Evolutionary conservation across 2,113 vertebrate genomes (phyloP), one percentile per base, ranked within the genome.

Genomic region (Pseudorectes ferrugineus): DNA sequence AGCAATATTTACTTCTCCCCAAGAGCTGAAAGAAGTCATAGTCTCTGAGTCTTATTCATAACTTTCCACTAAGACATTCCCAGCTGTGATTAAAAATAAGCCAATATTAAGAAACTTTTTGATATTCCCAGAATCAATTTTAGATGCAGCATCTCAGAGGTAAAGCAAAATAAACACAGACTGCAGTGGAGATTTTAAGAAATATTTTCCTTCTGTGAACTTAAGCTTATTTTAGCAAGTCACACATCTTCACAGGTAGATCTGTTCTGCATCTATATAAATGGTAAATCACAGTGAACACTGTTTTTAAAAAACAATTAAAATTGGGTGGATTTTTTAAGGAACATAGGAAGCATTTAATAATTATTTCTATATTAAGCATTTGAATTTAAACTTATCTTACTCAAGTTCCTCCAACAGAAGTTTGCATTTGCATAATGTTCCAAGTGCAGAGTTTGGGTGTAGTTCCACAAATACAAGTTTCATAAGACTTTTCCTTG

Each of bases 81-180:
- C 63, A 95, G 88, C 75, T 93, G 88, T 90, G 88, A 90, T 76
- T 95, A 92, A 94, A 95, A 95, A 93, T 76, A 94, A 66, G 85
- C 38, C 71, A 93, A 46, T 80, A 88, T 83, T 92, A 93, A 70
- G 58, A 88, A 82, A 88, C 35, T 70, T 92, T 79, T 48, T 93
- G 94, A 93, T 94, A 94, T 73, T 94, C 70, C 54, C 46, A 85
- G 81, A 92, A 92, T 67, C 42, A 92, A 59, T 65, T 92, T 94
- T 46, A 94, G 75, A 94, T 73, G 71, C 78, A 90, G 45, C 63
- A 88, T 76, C 63, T 92, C 79, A 80, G 14, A 92, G 63, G 74
- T 88, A 85, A 82, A 85, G n/a, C 38, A 90, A 94, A 93, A 96
- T 68, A 95, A 95, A 94, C 33, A 86, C 17, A 90, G 77, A 71